Evolutionary conservation across 2,888 invertebrate species (phyloP).

Genomic region (Sceliomorpha sp.): DNA sequence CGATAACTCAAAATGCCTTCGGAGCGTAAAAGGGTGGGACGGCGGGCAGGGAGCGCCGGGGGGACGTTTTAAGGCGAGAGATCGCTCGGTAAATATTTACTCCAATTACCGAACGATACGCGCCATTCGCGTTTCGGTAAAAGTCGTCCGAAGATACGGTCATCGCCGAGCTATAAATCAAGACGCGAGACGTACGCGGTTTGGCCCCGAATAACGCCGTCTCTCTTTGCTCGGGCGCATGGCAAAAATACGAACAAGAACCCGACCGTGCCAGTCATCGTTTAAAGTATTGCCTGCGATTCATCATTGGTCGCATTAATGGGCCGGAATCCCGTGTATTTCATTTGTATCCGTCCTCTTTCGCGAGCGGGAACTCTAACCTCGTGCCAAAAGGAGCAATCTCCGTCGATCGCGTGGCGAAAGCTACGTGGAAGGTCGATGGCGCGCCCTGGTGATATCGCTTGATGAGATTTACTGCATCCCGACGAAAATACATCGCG

Average conservation of each 20-base stretch:
- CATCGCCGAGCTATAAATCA: slow-evolving; percentile 65
- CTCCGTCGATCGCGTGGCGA: slow-evolving; percentile 61
- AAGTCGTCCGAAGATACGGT: slow-evolving; percentile 20
- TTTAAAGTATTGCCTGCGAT: slow-evolving; percentile 74
- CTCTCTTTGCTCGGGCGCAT: slow-evolving; percentile 38
- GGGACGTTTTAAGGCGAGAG: too few relatives aligned
- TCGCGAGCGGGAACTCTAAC: slow-evolving; percentile 60
- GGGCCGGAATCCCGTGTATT: slow-evolving; percentile 73
- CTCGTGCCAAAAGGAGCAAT: slow-evolving; percentile 64
- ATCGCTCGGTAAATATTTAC: slow-evolving; percentile 14
- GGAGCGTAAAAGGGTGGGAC: neutral
- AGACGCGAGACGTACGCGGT: slow-evolving; percentile 16
- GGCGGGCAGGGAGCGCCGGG: neutral
- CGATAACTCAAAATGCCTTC: slow-evolving; percentile 16
- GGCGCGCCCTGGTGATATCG: slow-evolving; percentile 20
- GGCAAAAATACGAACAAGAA: slow-evolving; percentile 69
- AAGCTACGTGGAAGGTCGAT: slow-evolving; percentile 18
- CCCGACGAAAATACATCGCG: slow-evolving; percentile 30
- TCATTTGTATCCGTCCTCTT: slow-evolving; percentile 75
- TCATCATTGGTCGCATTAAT: slow-evolving; percentile 75
- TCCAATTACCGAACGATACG: slow-evolving; percentile 20
- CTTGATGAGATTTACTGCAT: slow-evolving; percentile 44
- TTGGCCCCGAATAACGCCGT: neutral
- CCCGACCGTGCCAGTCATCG: slow-evolving; percentile 70
- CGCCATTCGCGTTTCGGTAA: slow-evolving; percentile 4